phyloP scores from a whole-genome alignment of 2,113 vertebrate species.

The Sander lucioperca region DNA sequence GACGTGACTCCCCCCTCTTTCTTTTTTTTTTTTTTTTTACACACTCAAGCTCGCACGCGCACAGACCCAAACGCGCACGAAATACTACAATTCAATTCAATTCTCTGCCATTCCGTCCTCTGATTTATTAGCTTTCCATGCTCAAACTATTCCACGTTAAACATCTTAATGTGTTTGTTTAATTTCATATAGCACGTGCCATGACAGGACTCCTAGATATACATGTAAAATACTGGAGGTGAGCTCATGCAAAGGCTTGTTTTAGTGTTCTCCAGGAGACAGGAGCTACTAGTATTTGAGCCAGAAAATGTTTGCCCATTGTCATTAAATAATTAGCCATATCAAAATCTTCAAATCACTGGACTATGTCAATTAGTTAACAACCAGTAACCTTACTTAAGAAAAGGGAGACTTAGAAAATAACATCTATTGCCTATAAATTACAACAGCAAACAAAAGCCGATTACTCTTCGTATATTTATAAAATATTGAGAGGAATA shows the following conservation, averaged over 20 bases:
- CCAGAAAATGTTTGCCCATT: neutral
- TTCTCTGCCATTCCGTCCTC: slow-evolving; percentile 78
- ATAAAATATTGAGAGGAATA: neutral
- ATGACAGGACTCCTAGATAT: slow-evolving; percentile 51
- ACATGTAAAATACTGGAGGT: slow-evolving; percentile 23
- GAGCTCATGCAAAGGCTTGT: neutral
- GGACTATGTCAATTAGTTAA: slow-evolving; percentile 21
- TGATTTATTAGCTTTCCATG: slow-evolving; percentile 86
- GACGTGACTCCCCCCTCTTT: slow-evolving; percentile 64
- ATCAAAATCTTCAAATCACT: slow-evolving; percentile 42
- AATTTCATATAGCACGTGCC: slow-evolving; percentile 58
- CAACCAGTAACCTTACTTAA: neutral
- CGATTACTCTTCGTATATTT: slow-evolving; percentile 78
- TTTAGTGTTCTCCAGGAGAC: slow-evolving; percentile 5
- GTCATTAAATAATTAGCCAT: slow-evolving; percentile 17
- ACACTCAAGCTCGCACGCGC: slow-evolving; percentile 41
- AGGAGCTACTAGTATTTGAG: neutral
- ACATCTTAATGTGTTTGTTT: slow-evolving; percentile 83
- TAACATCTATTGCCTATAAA: slow-evolving; percentile 7
- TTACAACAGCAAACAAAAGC: slow-evolving; percentile 86
- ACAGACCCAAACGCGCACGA: slow-evolving; percentile 50
- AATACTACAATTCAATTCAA: slow-evolving; percentile 75
- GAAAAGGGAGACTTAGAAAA: neutral
- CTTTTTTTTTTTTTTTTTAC: slow-evolving; percentile 60
- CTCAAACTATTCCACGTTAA: slow-evolving; percentile 82